Conservation (phyloP, 2,797 vertebrate species). For the Thaleichthys pacificus region DNA sequence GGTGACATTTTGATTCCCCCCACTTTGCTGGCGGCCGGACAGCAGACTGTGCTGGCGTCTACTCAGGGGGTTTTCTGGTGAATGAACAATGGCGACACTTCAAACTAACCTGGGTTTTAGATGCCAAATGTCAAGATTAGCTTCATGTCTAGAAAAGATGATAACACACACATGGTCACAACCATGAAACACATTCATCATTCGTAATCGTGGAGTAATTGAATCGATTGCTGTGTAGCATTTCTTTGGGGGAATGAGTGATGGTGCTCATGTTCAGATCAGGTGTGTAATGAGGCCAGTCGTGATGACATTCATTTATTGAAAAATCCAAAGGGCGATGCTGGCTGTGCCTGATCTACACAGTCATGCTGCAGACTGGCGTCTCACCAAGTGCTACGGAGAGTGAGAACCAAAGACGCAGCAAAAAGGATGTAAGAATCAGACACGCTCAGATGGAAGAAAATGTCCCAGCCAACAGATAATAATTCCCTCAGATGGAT, state of each 20-base stretch:
- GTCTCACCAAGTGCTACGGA: not conserved
- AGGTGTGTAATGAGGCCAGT: conserved; percentile 5
- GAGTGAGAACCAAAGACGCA: not conserved
- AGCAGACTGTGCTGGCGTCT: not conserved
- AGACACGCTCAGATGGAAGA: not conserved
- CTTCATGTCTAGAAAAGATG: not conserved
- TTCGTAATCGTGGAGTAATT: conserved; percentile 5
- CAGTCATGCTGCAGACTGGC: not conserved
- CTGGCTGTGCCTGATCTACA: not conserved
- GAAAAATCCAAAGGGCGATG: not conserved
- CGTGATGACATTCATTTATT: not conserved
- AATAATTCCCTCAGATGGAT: no score
- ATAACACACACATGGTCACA: not conserved
- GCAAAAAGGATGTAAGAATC: not conserved
- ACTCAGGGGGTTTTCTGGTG: not conserved
- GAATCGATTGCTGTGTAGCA: not conserved
- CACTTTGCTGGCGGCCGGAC: not conserved
- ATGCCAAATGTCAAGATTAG: not conserved
- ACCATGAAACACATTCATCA: not conserved
- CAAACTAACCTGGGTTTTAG: not conserved
- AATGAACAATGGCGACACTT: conserved; percentile 4
- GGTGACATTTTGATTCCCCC: conserved; percentile 6
- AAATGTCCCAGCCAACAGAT: no score
- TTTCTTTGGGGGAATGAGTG: not conserved
- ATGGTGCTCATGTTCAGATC: not conserved